Conservation (phyloP, 1,140 invertebrate genomes). For the Carcinoscorpius rotundicauda region DNA sequence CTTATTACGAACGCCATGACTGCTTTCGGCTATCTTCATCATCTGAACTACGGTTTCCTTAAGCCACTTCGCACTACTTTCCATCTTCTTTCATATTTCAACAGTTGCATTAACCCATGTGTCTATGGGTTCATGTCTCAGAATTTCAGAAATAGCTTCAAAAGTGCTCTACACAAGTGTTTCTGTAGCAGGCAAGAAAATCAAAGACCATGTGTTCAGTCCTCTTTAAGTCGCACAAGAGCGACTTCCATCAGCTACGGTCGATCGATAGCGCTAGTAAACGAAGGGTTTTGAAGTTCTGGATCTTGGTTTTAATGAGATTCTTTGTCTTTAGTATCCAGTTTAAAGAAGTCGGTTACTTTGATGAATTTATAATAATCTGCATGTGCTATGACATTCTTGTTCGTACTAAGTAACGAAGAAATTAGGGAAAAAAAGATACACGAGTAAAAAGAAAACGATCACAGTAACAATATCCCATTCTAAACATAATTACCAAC, state of each 20-base stretch:
- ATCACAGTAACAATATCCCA: too few species aligned
- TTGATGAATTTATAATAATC: too few species aligned
- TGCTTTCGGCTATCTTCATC: conserved; percentile 43
- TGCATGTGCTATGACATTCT: too few species aligned
- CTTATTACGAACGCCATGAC: conserved; percentile 53
- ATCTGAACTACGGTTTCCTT: conserved; percentile 38
- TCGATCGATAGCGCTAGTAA: conserved; percentile 8
- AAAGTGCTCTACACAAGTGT: conserved; percentile 36
- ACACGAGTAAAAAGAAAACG: too few species aligned
- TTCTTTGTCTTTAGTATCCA: too few species aligned
- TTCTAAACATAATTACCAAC: too few species aligned
- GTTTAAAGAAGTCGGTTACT: too few species aligned
- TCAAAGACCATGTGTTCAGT: conserved; percentile 9
- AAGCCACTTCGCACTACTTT: conserved; percentile 51
- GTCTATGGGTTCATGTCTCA: conserved; percentile 70
- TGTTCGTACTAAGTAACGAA: too few species aligned
- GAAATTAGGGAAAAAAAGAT: too few species aligned
- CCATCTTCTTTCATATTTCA: conserved; percentile 52
- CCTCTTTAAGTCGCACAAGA: conserved; percentile 28
- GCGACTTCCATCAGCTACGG: conserved; percentile 30
- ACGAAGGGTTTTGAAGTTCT: too few species aligned
- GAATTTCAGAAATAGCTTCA: conserved; percentile 55
- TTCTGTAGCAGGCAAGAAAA: conserved; percentile 15
- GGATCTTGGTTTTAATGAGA: too few species aligned
- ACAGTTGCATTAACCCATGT: conserved; percentile 63